These are phyloP conservation scores for Ictalurus punctatus DNA, from an alignment of 2,113 vertebrate species.

Conservation along the genomic window DNA sequence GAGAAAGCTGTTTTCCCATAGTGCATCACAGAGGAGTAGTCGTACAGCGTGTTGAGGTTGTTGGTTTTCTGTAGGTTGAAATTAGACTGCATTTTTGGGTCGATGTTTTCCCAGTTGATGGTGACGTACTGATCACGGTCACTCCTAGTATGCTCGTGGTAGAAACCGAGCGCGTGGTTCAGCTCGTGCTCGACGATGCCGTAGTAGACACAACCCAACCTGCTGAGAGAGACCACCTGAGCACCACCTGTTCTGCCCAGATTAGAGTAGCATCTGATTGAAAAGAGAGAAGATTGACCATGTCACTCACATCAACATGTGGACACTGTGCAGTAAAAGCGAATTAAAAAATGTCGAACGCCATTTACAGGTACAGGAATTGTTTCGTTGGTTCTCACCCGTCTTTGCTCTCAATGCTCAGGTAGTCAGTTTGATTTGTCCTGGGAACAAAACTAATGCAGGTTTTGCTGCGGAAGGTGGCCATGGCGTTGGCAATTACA, in stretches of 20 bases:
- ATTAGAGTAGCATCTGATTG: slow-evolving; percentile 58
- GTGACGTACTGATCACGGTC: slow-evolving; percentile 59
- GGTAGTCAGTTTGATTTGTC: slow-evolving; percentile 45
- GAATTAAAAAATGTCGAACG: neutral
- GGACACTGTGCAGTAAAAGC: neutral
- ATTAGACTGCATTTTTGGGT: slow-evolving; percentile 18
- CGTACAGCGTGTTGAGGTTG: slow-evolving; percentile 54
- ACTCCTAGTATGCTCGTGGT: slow-evolving; percentile 62
- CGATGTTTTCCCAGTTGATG: slow-evolving; percentile 57
- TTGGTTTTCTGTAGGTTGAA: slow-evolving; percentile 47
- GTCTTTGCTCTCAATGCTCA: slow-evolving; percentile 51
- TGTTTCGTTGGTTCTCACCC: slow-evolving; percentile 36
- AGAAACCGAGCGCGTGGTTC: slow-evolving; percentile 61
- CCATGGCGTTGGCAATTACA: slow-evolving; percentile 50
- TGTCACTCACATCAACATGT: neutral
- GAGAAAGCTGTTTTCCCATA: slow-evolving; percentile 54
- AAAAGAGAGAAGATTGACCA: neutral
- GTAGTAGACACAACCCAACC: slow-evolving; percentile 40
- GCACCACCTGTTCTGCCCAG: slow-evolving; percentile 53
- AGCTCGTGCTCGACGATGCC: slow-evolving; percentile 60
- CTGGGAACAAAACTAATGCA: slow-evolving; percentile 53
- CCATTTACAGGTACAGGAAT: neutral
- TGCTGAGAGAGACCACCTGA: slow-evolving; percentile 58
- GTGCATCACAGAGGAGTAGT: slow-evolving; percentile 60
- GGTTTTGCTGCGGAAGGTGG: slow-evolving; percentile 43